Base-by-base conservation (phyloP, 1,140 invertebrate genomes). In the Adoxophyes honmai region DNA sequence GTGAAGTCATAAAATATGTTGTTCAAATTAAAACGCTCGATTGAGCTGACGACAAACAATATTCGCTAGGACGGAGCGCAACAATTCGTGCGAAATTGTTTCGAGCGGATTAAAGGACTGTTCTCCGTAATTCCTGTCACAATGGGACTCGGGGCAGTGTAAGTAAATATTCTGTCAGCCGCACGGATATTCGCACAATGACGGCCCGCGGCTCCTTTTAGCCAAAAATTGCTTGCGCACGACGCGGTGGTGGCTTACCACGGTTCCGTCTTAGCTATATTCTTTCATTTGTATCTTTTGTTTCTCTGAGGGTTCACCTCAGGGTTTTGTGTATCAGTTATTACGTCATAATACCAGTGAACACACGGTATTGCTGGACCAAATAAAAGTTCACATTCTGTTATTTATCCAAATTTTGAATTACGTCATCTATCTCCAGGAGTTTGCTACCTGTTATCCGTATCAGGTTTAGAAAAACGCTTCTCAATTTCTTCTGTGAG, bases 81-180 rank as follows among this genome's bases (percentile, higher is more conserved):
- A 75, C 75, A 76, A 77, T 76, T 75, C 71, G 71, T 71, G 63
- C 66, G 68, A 81, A 82, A 81, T 83, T 86, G 82, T 86, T 80
- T 85, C 73, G 69, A 66, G 55, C 57, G 65, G 76, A 85, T 82
- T 85, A 82, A 75, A 81, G 73, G 73, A 72, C 70, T 28, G 66
- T 69, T 62, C 48, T 55, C 66, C 66, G 62, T 76, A 76, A 78
- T 80, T 61, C 75, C 63, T 39, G 53, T 62, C 55, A 84, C 81
- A 84, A 84, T 74, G 68, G 73, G 63, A 60, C 64, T 59, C 34
- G 14, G 55, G 52, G 65, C 70, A 78, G 75, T 85, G 80, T 85
- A 73, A 69, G 70, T 59, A 69, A 66, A 66, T 75, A 81, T 70
- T 68, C 73, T 82, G 79, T 81, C 79, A 85, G 70, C 71, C 71